Conservation (phyloP, 2,888 invertebrate genomes). For the Drosophila suboccidentalis region DNA sequence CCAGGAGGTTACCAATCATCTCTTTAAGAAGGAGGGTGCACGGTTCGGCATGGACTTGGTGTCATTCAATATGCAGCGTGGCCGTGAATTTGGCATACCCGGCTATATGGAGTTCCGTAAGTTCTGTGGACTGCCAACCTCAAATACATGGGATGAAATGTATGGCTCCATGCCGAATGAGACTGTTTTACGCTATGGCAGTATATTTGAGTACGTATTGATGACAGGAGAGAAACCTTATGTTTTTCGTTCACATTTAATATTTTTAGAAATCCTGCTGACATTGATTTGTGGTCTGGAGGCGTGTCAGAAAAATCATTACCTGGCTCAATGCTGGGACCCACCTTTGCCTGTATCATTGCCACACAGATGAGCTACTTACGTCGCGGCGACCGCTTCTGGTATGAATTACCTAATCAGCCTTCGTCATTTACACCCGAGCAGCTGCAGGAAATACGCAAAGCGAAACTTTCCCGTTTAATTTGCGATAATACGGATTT, state of each 20-base stretch:
- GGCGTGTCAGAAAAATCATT: slow-evolving; percentile 96
- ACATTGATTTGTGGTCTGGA: slow-evolving; percentile 97
- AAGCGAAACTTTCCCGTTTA: slow-evolving; percentile 92
- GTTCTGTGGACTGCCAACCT: slow-evolving; percentile 94
- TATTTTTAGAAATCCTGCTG: slow-evolving; percentile 90
- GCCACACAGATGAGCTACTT: slow-evolving; percentile 96
- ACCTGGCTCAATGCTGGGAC: slow-evolving; percentile 96
- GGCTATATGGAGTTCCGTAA: slow-evolving; percentile 97
- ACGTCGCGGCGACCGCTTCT: slow-evolving; percentile 96
- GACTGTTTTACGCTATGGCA: slow-evolving; percentile 92
- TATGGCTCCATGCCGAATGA: slow-evolving; percentile 96
- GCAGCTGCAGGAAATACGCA: slow-evolving; percentile 93
- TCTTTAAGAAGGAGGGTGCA: slow-evolving; percentile 92
- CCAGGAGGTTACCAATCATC: slow-evolving; percentile 95
- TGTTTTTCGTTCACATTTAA: not conserved
- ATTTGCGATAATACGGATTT: slow-evolving; percentile 97
- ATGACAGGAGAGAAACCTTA: not conserved
- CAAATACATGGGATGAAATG: slow-evolving; percentile 91
- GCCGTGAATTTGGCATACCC: slow-evolving; percentile 95
- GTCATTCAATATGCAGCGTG: slow-evolving; percentile 97
- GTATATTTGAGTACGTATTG: slow-evolving; percentile 91
- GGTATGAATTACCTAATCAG: slow-evolving; percentile 96
- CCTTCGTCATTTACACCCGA: slow-evolving; percentile 96
- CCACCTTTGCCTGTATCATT: slow-evolving; percentile 97
- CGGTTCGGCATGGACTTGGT: slow-evolving; percentile 95